Evolutionary conservation across 2,888 invertebrate genomes (phyloP), one percentile per base, ranked within the genome.

Genomic region (Brachylomia viminalis): DNA sequence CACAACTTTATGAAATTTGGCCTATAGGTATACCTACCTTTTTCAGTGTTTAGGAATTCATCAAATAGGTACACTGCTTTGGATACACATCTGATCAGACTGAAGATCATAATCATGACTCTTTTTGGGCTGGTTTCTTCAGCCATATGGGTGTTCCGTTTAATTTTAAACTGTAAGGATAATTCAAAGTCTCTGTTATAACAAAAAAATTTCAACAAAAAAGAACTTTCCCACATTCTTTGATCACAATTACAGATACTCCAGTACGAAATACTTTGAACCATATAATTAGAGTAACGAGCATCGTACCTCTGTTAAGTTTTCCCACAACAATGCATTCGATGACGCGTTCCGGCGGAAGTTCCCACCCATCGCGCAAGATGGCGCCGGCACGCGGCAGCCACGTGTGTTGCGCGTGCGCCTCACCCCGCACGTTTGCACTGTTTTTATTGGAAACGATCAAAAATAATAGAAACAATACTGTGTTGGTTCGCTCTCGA

Each of bases 391-490:
- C 95, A 93, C 93, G 94, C 89, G 93, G 73, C 88, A 42, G 90
- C 61, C 93, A 90, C 94, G 93, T 89, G 94, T 45, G 72, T 86
- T 90, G 92, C 93, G 94, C 89, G 89, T 86, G 84, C 87, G 90
- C 83, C 91, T 86, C 91, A 92, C 93, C 92, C 90, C 90, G 92
- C 92, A 90, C 92, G 90, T 92, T 92, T 90, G 92, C 92, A 90
- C 90, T 94, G 93, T 95, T 95, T 95, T 95, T 94, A 95, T 94
- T 95, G 94, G 93, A 95, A 95, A 95, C 94, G 94, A 94, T 93
- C 93, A 93, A 93, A 94, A 94, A 94, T 93, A 95, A 95, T 91
- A 91, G 92, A 93, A 93, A 96, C 94, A 96, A 94, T 92, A 87
- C 92, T 88, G 89, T 94, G 94, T 94, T 94, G 92, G 91, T 91